Conservation (phyloP, 1,140 invertebrate species). For the Eriosoma lanigerum region DNA sequence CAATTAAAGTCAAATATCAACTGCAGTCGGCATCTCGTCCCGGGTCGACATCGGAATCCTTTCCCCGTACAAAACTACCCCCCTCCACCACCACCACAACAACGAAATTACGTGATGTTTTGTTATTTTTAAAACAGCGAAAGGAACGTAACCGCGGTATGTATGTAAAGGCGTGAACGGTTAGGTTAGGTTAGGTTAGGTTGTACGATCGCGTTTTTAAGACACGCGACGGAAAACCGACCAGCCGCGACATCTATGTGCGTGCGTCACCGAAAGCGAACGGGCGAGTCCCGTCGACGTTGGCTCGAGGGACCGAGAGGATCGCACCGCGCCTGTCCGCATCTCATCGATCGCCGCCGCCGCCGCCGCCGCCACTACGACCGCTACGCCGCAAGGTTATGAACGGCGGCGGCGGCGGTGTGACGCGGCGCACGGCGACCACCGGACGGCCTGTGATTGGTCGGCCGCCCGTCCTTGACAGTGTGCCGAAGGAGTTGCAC, state of each 20-base stretch:
- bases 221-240: background rate
- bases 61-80: no score
- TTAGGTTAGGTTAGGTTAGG: no score
- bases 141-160: no score
- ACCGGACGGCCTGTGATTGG: slow-evolving; percentile 11
- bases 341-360: slow-evolving; percentile 19
- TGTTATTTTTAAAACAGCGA: no score
- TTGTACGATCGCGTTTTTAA: no score
- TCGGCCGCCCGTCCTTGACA: slow-evolving; percentile 29
- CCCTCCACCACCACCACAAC: no score
- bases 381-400: slow-evolving; percentile 41
- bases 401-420: background rate
- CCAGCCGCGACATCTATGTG: slow-evolving; percentile 15
- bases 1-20: no score
- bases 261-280: background rate
- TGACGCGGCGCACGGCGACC: background rate
- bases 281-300: background rate
- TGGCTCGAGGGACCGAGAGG: no score
- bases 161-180: no score
- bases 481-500: background rate
- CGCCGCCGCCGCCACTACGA: background rate
- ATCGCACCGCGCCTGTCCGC: slow-evolving; percentile 10
- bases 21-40: no score
- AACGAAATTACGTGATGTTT: no score
- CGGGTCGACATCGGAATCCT: no score